phyloP scores from a whole-genome alignment of 1,140 invertebrate genomes.

The Drosophila ohnishii region DNA sequence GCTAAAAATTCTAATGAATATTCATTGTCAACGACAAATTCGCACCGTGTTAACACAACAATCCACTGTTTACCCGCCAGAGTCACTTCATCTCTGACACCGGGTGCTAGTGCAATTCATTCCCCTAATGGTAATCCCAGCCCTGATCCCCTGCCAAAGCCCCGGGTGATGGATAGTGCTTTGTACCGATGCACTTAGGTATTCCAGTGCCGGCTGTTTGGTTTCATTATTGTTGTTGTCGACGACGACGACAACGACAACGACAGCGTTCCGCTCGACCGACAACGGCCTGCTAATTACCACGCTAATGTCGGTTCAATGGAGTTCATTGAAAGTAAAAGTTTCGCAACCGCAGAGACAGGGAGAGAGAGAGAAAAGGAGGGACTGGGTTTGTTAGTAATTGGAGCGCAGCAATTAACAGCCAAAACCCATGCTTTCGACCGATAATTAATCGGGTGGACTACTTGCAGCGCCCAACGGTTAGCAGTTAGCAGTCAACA shows the following conservation, averaged over 20 bases:
- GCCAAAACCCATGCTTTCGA: conserved; percentile 25
- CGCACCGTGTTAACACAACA: conserved; percentile 8
- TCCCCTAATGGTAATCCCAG: conserved; percentile 32
- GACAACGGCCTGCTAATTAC: conserved; percentile 77
- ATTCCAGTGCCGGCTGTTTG: conserved; percentile 29
- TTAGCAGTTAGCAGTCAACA: conserved; percentile 29
- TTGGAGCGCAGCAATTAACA: conserved; percentile 60
- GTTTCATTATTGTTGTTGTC: conserved; percentile 18
- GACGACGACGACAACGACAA: conserved; percentile 7
- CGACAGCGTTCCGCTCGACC: conserved; percentile 63
- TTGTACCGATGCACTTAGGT: conserved; percentile 48
- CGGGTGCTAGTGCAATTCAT: conserved; percentile 36
- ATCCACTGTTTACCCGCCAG: not conserved
- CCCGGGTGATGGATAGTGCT: conserved; percentile 47
- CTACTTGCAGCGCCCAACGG: conserved; percentile 60
- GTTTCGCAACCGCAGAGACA: conserved; percentile 40
- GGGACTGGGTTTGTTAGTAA: conserved; percentile 29
- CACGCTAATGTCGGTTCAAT: conserved; percentile 77
- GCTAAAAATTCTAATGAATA: conserved; percentile 7
- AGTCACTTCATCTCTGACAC: conserved; percentile 11
- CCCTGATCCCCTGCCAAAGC: conserved; percentile 21
- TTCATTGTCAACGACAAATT: conserved; percentile 6
- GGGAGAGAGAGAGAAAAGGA: not conserved
- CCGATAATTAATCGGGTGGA: conserved; percentile 38
- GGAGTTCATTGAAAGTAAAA: conserved; percentile 81